Percentiles rank a stretch among this genome's conserved stretches.
phyloP scores from a whole-genome alignment of 37 sponge, comb jelly and placozoan species.

The Ephydatia muelleri region DNA sequence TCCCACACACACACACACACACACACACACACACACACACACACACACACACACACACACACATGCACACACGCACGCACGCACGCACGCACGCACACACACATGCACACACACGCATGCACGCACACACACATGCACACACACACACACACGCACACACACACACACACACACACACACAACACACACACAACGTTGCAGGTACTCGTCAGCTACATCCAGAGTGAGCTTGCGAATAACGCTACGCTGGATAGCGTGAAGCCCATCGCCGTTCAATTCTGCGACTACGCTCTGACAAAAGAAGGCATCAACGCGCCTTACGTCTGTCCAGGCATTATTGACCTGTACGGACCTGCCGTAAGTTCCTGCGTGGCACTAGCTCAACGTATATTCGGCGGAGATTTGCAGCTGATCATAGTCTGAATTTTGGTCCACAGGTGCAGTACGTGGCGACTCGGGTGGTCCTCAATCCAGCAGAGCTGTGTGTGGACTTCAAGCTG shows the following conservation, averaged over 20 bases:
- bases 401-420: background rate
- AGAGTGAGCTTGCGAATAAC: constrained; percentile 1
- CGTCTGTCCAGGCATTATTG: constrained; percentile 70
- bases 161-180: background rate
- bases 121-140: background rate
- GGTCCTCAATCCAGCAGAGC: constrained; percentile 20
- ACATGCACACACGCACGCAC: constrained; percentile 9
- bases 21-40: constrained; percentile 24
- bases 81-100: background rate
- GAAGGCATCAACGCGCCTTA: background rate
- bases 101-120: too few species aligned
- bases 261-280: constrained; percentile 12
- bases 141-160: background rate
- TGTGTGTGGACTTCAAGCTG: constrained; percentile 38
- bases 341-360: constrained; percentile 64
- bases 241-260: constrained; percentile 18
- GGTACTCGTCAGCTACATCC: background rate
- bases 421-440: constrained; percentile 32
- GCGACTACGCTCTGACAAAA: background rate
- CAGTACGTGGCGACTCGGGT: constrained; percentile 36
- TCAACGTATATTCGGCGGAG: too few species aligned
- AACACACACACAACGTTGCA: background rate
- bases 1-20: constrained; percentile 20
- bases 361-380: background rate
- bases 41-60: constrained; percentile 23